Base-by-base conservation (phyloP, 2,888 invertebrate species). In the Smittia sp. region DNA sequence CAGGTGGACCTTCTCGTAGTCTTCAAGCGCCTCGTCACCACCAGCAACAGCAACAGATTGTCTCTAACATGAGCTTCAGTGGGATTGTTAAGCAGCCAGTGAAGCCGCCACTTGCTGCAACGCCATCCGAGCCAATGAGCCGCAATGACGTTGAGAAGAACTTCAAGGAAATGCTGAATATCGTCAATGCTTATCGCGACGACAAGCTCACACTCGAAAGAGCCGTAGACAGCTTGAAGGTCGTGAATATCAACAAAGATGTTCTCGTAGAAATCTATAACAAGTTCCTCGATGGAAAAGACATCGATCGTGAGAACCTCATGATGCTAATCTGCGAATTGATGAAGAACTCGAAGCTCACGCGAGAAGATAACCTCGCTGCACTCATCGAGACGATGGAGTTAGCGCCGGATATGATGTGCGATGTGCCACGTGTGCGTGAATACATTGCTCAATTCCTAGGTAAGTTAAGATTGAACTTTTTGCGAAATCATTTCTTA, bases 1-100 rank as follows among this genome's bases (percentile, higher is more conserved):
- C 81, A 18, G 77, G 76, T 74, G 76, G 75, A 78, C 79, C 24
- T 76, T 77, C 72, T 75, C 78, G 79, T 78, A 78, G 77, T 58
- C 65, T 73, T 6, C 73, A 73, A 22, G 41, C 46, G 13, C 46
- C 73, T 18, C 39, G 73, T 15, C 58, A 72, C 9, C 62, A 58
- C 22, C 72, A 62, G 1, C 24, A 1, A 20, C 67, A 25, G n/a
- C 27, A 3, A 6, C 1, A 9, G 27, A n/a, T 11, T 46, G 25
- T 22, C 18, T 46, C 62, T n/a, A 54, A 20, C 6, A 58, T 62
- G 58, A 62, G 62, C 4, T 72, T 62, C 38, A 72, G 72, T 72
- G 72, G 72, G 7, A 6, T 27, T 6, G 3, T 63, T 3, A 63
- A 24, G 32, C n/a, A 24, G 54, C 62, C 58, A 20, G 11, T 38